Conservation (phyloP, 2,113 vertebrate genomes). For the Eretmochelys imbricata region DNA sequence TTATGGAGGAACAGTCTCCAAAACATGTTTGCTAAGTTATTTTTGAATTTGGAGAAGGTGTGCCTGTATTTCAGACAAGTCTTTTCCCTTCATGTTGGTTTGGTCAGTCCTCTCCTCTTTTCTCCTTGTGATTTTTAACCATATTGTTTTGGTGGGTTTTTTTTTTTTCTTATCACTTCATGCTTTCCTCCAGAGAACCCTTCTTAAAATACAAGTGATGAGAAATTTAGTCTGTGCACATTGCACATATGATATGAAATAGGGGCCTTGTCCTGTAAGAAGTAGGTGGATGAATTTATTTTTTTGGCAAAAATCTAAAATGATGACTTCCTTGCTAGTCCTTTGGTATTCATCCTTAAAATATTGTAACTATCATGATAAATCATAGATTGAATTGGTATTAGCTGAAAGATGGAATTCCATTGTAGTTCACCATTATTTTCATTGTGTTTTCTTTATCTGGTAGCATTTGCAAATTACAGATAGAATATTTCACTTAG, state of each 20-base stretch:
- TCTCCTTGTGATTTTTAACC: no score
- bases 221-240: neutral
- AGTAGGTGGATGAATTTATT: neutral
- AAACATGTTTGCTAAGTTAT: no score
- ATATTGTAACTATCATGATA: neutral
- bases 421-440: neutral
- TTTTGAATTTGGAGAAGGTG: no score
- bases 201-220: no score
- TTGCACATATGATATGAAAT: neutral
- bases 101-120: no score
- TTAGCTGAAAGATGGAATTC: neutral
- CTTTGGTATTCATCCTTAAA: neutral
- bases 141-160: no score
- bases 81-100: no score
- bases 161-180: no score
- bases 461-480: neutral
- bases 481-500: neutral
- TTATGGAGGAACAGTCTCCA: no score
- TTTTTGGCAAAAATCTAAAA: neutral
- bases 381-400: neutral
- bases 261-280: neutral
- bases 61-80: no score
- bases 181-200: no score
- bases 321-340: neutral
- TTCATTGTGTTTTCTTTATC: neutral